phyloP scores from a whole-genome alignment of 2,113 vertebrate genomes.

The Poicephalus meyeri region DNA sequence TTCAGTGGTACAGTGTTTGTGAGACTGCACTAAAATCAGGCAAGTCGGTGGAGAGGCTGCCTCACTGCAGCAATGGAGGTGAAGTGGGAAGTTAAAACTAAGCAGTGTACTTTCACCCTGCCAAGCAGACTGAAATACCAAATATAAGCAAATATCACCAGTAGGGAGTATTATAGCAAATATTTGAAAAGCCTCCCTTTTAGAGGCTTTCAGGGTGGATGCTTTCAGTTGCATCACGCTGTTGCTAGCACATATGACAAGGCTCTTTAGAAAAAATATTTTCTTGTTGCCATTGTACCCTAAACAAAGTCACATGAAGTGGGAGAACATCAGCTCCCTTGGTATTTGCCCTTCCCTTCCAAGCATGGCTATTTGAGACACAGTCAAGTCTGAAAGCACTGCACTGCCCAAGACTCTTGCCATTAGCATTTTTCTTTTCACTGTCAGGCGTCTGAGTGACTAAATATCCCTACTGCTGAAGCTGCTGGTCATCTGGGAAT shows the following conservation, averaged over 20 bases:
- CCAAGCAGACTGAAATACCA: not conserved
- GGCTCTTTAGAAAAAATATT: not conserved
- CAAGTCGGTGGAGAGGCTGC: not conserved
- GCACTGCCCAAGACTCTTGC: not conserved
- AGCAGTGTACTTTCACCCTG: not conserved
- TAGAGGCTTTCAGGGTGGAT: not conserved
- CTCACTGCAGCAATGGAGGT: not conserved
- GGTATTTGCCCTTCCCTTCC: not conserved
- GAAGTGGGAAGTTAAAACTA: constrained; percentile 6
- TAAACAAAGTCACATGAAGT: not conserved
- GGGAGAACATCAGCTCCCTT: not conserved
- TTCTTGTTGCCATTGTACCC: not conserved
- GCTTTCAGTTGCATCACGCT: not conserved
- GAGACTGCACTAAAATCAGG: not conserved
- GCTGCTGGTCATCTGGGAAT: not conserved
- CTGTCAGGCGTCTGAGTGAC: not conserved
- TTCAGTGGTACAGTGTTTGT: not conserved
- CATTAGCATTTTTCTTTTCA: not conserved
- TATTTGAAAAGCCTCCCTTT: constrained; percentile 18
- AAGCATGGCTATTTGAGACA: not conserved
- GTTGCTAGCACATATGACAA: not conserved
- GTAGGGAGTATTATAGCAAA: not conserved
- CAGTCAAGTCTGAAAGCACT: not conserved
- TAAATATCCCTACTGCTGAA: not conserved
- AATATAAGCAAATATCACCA: constrained; percentile 20